phyloP scores from a whole-genome alignment of 2,113 vertebrate genomes.

The Furnarius figulus region DNA sequence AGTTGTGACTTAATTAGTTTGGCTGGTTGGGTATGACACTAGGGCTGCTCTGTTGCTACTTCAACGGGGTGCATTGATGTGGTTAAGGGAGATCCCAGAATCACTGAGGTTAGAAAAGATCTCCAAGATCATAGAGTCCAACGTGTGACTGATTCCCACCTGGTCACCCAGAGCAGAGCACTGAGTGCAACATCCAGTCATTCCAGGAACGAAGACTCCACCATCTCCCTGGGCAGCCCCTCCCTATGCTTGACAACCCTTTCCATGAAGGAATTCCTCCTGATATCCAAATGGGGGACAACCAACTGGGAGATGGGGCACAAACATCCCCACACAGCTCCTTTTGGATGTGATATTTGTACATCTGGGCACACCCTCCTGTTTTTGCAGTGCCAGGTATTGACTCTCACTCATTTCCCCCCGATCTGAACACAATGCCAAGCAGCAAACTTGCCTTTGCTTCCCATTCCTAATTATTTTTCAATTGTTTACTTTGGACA shows the following conservation, averaged over 20 bases:
- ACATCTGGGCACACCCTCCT: neutral
- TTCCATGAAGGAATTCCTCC: neutral
- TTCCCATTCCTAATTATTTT: conserved; percentile 2
- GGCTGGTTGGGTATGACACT: accelerated
- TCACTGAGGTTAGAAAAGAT: neutral
- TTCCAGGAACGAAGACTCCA: neutral
- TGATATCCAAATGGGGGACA: neutral
- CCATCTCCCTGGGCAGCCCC: neutral
- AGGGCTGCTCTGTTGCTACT: accelerated
- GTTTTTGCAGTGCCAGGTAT: neutral
- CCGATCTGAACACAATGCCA: neutral
- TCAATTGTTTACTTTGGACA: conserved; percentile 15
- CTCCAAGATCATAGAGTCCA: neutral
- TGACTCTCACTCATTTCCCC: neutral
- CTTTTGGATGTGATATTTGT: accelerated
- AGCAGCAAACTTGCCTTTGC: neutral
- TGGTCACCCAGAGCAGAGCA: neutral
- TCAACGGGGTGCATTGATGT: accelerated
- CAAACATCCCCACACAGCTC: neutral
- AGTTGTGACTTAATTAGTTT: neutral
- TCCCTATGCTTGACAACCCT: neutral
- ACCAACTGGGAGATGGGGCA: neutral
- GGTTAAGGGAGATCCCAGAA: neutral
- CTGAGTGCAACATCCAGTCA: neutral
- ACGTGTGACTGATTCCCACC: neutral